Percentiles rank a stretch among this genome's conserved stretches.
Conservation (phyloP, 2,888 invertebrate genomes). For the Brachylomia viminalis region DNA sequence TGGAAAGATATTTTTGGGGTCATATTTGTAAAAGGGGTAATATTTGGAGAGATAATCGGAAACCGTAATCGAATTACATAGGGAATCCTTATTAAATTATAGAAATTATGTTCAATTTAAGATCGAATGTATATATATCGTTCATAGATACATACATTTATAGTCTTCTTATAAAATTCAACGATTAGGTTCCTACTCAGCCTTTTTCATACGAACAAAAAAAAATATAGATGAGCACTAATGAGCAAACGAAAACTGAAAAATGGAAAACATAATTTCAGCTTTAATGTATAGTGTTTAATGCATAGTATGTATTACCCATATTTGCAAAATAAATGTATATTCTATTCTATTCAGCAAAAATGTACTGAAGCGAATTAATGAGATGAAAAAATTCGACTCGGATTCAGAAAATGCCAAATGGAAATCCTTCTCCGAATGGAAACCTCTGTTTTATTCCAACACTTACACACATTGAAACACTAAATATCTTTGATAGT, state of each 20-base stretch:
- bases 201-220: not conserved
- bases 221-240: not conserved
- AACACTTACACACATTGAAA: not conserved
- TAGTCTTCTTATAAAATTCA: not conserved
- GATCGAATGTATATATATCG: not conserved
- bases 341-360: too few species aligned
- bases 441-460: not conserved
- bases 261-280: not conserved
- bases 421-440: too few species aligned
- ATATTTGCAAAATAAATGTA: too few species aligned
- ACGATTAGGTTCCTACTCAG: not conserved
- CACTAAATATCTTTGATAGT: not conserved
- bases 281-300: too few species aligned
- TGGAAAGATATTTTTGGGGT: constrained; percentile 20
- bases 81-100: not conserved
- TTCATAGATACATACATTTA: not conserved
- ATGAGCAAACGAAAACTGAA: constrained; percentile 13
- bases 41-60: not conserved
- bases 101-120: not conserved
- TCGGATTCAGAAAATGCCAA: not conserved
- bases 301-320: too few species aligned
- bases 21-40: not conserved
- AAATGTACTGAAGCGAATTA: not conserved
- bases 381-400: not conserved
- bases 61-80: not conserved